phyloP scores from a whole-genome alignment of 2,797 vertebrate genomes.

The Poeciliopsis gracilis region DNA sequence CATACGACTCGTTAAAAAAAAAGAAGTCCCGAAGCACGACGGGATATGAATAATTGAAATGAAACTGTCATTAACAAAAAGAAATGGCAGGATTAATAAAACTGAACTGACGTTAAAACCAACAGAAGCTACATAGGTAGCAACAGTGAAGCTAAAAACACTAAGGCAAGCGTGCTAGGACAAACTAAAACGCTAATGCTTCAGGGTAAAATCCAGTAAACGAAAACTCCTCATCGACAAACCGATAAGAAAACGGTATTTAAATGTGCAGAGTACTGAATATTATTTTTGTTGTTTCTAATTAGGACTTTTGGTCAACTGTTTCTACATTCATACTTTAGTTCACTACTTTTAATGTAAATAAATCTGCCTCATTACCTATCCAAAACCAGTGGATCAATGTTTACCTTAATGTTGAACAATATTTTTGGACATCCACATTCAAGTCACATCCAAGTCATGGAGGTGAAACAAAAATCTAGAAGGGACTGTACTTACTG shows the following conservation, averaged over 20 bases:
- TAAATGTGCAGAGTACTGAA: not conserved
- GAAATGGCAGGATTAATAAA: not conserved
- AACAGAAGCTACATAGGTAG: accelerated
- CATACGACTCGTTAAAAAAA: not conserved
- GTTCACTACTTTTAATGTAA: not conserved
- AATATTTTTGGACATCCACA: not conserved
- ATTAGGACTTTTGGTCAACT: too few species aligned
- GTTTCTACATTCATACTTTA: too few species aligned
- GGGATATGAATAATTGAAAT: not conserved
- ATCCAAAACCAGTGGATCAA: not conserved
- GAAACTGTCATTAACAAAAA: not conserved
- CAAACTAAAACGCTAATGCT: conserved; percentile 11
- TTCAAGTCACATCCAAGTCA: not conserved
- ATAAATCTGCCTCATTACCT: not conserved
- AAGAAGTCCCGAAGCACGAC: accelerated
- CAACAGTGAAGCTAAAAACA: not conserved
- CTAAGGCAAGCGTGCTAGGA: conserved; percentile 48
- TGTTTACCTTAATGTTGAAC: not conserved
- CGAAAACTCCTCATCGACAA: not conserved
- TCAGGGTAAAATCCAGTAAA: not conserved
- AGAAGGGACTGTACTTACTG: too few species aligned
- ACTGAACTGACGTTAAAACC: accelerated
- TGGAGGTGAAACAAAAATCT: not conserved
- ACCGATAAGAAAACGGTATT: not conserved
- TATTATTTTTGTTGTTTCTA: not conserved